Percentiles rank a stretch among this genome's conserved stretches.
Conservation (phyloP, 2,113 vertebrate species). For the Pelusios castaneus region DNA sequence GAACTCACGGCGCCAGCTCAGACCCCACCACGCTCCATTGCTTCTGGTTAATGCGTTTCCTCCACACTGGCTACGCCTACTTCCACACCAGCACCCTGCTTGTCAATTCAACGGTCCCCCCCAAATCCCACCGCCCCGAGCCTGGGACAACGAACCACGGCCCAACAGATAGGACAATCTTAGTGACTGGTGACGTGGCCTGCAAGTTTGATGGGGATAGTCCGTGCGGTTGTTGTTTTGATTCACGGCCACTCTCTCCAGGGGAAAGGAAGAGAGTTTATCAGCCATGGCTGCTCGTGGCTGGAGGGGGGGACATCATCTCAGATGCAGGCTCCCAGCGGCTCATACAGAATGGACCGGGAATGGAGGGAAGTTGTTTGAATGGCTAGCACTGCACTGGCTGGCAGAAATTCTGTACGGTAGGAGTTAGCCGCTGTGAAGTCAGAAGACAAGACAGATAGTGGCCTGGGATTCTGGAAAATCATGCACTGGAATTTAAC, state of each 20-base stretch:
- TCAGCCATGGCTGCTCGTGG: slow-evolving; percentile 4
- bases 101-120: neutral
- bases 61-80: too few species aligned
- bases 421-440: neutral
- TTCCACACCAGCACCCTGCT: neutral
- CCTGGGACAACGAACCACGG: neutral
- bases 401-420: neutral
- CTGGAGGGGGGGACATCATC: neutral
- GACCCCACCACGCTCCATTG: fast-evolving
- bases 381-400: neutral
- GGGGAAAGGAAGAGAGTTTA: neutral
- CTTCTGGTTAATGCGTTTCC: too few species aligned
- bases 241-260: neutral
- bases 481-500: neutral
- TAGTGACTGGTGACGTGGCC: neutral
- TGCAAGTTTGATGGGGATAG: neutral
- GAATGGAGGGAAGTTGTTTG: neutral
- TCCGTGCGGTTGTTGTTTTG: neutral
- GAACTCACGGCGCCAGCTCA: neutral
- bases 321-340: neutral
- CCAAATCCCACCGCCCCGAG: neutral
- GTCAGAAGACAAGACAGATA: fast-evolving
- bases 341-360: slow-evolving; percentile 11
- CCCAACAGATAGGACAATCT: neutral
- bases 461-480: neutral